Evolutionary conservation across 2,113 vertebrate genomes (phyloP).

Genomic region (Arvicanthis niloticus): DNA sequence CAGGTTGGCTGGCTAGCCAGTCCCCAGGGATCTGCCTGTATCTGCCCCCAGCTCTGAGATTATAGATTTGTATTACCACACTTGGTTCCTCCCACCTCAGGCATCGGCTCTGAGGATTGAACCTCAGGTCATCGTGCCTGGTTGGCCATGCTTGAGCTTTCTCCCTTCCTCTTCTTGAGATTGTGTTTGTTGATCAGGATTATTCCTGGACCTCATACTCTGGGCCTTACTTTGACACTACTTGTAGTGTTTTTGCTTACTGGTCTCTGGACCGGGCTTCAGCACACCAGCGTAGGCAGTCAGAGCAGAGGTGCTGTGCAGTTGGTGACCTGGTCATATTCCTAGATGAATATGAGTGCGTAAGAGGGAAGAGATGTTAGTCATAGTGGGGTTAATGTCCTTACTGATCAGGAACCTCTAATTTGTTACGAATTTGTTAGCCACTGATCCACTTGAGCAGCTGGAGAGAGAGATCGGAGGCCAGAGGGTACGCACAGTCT

Average conservation of each 20-base stretch:
- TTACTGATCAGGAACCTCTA: not conserved
- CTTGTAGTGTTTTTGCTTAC: not conserved
- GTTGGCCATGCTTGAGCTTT: not conserved
- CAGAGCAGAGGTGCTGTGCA: not conserved
- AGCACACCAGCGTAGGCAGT: not conserved
- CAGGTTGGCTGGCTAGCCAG: not conserved
- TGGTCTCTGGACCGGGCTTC: not conserved
- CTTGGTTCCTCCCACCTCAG: not conserved
- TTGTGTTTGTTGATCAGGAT: not conserved
- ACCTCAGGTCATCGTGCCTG: too few relatives aligned
- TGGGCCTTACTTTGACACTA: not conserved
- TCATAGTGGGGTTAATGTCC: not conserved
- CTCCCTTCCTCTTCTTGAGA: not conserved
- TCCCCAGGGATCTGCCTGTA: not conserved
- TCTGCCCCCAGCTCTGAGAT: not conserved
- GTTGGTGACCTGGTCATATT: not conserved
- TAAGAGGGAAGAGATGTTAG: not conserved
- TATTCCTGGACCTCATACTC: not conserved
- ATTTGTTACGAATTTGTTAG: not conserved
- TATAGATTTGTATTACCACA: not conserved
- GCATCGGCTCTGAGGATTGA: not conserved
- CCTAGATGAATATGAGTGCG: not conserved
- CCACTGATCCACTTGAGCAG: not conserved
- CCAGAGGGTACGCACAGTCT: not conserved
- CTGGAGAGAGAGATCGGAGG: constrained; percentile 22